Base-by-base conservation (phyloP, 2,888 invertebrate genomes). In the Encarsia formosa region DNA sequence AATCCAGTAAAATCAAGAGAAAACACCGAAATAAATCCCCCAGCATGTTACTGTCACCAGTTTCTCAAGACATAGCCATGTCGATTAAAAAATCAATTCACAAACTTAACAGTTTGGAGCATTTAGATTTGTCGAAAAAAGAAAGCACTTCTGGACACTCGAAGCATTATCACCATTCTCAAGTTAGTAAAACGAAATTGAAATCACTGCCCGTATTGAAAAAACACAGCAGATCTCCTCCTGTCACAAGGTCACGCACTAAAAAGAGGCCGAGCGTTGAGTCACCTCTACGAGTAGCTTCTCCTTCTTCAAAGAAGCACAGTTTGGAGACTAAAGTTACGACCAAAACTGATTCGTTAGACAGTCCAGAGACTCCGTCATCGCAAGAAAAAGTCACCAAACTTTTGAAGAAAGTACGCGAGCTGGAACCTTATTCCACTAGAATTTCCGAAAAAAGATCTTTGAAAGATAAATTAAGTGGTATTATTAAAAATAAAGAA, bases 381-480 rank as follows among this genome's bases (percentile, higher is more conserved):
- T 32, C 41, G 4, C 29, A 50, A 15, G 51, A 41, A 2, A 47
- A 19, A 2, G 66, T 66, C 3, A 64, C 63, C 5, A 65, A 66
- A 19, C 55, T 73, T 3, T 52, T 73, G 9, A 71, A 72, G 37
- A 72, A 65, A 50, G 66, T 72, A 1, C 60, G 67, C 41, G 61
- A 59, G 9, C 52, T 70, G 13, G 69, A 67, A 23, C 63, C 65
- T 15, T 60, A 64, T 16, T 44, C 59, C 1, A 60, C 51, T 24
- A 63, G 60, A 31, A 59, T 39, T 16, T 65, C 62, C 18, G 67
- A 65, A n/a, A 62, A 62, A 39, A 59, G 62, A 0, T 6, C 57
- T 73, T 20, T 40, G 22, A 72, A 70, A 42, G 69, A 72, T 2
- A 73, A 74, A 38, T 49, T 74, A 16, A 62, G 60, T 31, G 69